Conservation (phyloP, 1,140 invertebrate genomes). For the Lordiphosa stackelbergi region DNA sequence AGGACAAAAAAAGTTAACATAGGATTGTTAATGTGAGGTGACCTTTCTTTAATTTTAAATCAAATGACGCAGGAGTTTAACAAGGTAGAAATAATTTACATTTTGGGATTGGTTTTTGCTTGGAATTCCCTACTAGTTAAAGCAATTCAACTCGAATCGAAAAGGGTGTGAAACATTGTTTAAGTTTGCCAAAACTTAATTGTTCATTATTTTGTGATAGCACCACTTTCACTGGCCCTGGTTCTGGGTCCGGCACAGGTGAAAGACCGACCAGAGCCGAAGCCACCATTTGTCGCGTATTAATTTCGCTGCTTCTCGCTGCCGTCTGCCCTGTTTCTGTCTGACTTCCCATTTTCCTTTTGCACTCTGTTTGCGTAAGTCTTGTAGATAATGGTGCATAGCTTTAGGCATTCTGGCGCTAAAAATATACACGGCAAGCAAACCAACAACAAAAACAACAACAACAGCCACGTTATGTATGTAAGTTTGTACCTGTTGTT, state of each 20-base stretch:
- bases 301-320: conserved; percentile 9
- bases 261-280: not conserved
- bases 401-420: conserved; percentile 41
- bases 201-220: no score
- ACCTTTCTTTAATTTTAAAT: no score
- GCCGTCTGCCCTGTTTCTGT: conserved; percentile 5
- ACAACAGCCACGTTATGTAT: conserved; percentile 4
- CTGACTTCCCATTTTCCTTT: conserved; percentile 1
- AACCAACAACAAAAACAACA: conserved; percentile 1
- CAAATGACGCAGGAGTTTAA: no score
- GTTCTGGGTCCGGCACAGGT: conserved; percentile 1
- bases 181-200: no score
- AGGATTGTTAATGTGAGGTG: no score
- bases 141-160: no score
- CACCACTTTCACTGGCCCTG: no score
- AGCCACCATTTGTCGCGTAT: conserved; percentile 10
- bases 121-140: no score
- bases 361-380: conserved; percentile 33
- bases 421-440: conserved; percentile 39
- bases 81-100: no score
- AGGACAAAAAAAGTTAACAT: no score
- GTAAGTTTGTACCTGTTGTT: conserved; percentile 10
- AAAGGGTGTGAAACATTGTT: no score
- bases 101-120: no score
- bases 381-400: conserved; percentile 53